phyloP scores from a whole-genome alignment of 1,140 invertebrate genomes.

The Temnothorax curvispinosus region DNA sequence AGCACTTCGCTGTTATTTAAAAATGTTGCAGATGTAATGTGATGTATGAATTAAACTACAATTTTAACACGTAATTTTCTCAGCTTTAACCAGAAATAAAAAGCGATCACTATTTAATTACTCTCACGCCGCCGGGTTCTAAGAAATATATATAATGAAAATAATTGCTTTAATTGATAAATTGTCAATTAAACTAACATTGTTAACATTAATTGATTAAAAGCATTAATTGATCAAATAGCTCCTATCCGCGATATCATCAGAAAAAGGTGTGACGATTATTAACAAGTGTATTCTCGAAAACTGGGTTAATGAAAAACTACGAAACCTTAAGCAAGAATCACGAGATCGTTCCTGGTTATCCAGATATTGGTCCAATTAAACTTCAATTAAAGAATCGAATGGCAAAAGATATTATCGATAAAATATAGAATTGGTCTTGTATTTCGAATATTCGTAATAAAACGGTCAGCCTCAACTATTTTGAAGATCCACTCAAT shows the following conservation, averaged over 20 bases:
- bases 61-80: slow-evolving; percentile 13
- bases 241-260: background rate
- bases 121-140: background rate
- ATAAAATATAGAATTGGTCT: background rate
- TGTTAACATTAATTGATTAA: background rate
- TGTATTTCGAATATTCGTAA: background rate
- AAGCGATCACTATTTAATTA: slow-evolving; percentile 10
- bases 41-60: background rate
- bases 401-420: background rate
- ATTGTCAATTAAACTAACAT: slow-evolving; percentile 16
- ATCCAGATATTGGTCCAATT: background rate
- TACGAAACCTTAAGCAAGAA: background rate
- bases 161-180: background rate
- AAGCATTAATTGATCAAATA: slow-evolving; percentile 1
- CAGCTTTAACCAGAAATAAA: background rate
- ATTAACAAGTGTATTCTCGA: background rate
- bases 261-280: background rate
- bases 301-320: slow-evolving; percentile 15
- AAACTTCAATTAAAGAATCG: background rate
- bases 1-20: background rate
- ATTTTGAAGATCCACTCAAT: background rate
- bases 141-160: background rate
- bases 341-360: background rate
- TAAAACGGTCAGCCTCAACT: background rate
- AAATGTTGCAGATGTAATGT: background rate